These are phyloP conservation scores for Takifugu bimaculatus DNA, from an alignment of 2,113 vertebrate species.

Conservation along the genomic window DNA sequence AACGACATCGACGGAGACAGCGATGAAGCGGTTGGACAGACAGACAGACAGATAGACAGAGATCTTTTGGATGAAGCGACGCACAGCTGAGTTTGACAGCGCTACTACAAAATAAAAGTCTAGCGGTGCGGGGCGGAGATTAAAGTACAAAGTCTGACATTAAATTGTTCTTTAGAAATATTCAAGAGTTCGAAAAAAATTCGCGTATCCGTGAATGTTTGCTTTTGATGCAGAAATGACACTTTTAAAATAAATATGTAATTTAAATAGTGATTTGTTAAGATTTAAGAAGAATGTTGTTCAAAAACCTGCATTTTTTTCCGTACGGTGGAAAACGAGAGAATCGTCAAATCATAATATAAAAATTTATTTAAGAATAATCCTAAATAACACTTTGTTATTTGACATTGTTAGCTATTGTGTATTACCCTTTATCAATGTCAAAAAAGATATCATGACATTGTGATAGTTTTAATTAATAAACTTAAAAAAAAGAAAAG, in stretches of 20 bases:
- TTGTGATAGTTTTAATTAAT: neutral
- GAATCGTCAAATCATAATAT: too few relatives aligned
- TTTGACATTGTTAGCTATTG: too few relatives aligned
- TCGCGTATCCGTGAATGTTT: neutral
- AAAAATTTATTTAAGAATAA: too few relatives aligned
- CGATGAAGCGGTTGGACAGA: too few relatives aligned
- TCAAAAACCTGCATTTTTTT: too few relatives aligned
- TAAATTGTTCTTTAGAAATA: neutral
- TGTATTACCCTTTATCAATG: too few relatives aligned
- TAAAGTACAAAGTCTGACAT: neutral
- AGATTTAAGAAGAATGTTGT: too few relatives aligned
- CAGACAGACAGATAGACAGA: neutral
- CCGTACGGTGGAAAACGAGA: too few relatives aligned
- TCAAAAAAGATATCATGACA: neutral
- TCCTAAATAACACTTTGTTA: too few relatives aligned
- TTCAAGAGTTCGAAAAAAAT: neutral
- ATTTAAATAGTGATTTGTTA: too few relatives aligned
- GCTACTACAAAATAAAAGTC: slow-evolving; percentile 10
- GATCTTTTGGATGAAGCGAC: slow-evolving; percentile 7
- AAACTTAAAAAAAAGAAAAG: neutral
- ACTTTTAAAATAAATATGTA: too few relatives aligned
- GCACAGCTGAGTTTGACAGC: slow-evolving; percentile 33
- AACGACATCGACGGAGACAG: neutral
- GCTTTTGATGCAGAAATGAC: too few relatives aligned
- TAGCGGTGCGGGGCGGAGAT: neutral